phyloP scores from a whole-genome alignment of 2,113 vertebrate species.

The Hirundichthys speculiger region DNA sequence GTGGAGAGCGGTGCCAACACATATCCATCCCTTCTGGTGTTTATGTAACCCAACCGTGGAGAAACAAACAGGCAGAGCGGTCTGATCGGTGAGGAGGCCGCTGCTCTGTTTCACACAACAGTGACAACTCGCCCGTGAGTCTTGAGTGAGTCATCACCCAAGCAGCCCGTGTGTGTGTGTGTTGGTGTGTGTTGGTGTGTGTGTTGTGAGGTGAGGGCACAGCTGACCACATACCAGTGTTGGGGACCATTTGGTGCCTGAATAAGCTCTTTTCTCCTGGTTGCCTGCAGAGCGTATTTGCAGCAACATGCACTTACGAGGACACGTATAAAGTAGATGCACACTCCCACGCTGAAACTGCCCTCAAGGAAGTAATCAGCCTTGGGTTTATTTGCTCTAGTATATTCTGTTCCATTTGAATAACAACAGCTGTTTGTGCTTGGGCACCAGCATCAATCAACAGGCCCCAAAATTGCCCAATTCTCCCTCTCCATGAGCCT shows the following conservation, averaged over 20 bases:
- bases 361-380: conserved; percentile 61
- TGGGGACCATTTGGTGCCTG: conserved; percentile 67
- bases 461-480: conserved; percentile 37
- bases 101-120: conserved; percentile 37
- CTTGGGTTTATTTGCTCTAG: conserved; percentile 47
- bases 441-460: conserved; percentile 56
- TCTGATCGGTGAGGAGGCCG: conserved; percentile 32
- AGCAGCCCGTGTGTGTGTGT: conserved; percentile 13
- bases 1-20: conserved; percentile 4
- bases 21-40: conserved; percentile 7
- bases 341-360: conserved; percentile 43
- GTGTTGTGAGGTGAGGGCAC: conserved; percentile 17
- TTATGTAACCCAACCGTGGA: conserved; percentile 36
- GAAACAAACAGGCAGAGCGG: conserved; percentile 28
- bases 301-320: conserved; percentile 26
- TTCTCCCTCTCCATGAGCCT: conserved; percentile 1
- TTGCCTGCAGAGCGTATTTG: conserved; percentile 52
- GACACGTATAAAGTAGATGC: conserved; percentile 35
- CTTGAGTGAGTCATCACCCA: conserved; percentile 53
- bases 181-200: conserved; percentile 3
- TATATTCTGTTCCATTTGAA: conserved; percentile 57
- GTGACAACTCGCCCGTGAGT: conserved; percentile 40
- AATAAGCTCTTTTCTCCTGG: conserved; percentile 65
- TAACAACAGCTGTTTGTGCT: conserved; percentile 62
- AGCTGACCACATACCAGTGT: conserved; percentile 28